These are phyloP conservation scores for Pristionchus japonicus DNA, from an alignment of 2,888 invertebrate species.

Conservation along the genomic window DNA sequence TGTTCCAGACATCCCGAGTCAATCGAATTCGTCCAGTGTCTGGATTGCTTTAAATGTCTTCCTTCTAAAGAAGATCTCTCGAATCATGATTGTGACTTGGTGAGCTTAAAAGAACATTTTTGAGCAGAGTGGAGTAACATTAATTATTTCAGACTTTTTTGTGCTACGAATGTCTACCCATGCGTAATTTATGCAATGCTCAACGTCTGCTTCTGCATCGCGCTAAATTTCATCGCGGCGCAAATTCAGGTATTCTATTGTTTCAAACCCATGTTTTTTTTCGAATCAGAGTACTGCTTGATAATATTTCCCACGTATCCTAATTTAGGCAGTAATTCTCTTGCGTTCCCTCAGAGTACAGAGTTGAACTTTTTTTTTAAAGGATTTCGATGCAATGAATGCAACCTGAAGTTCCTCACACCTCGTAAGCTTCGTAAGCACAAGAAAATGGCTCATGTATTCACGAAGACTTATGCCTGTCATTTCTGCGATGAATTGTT, in stretches of 20 bases:
- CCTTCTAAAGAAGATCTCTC: slow-evolving; percentile 60
- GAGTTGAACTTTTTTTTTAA: no score
- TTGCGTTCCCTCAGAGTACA: no score
- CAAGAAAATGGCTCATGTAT: slow-evolving; percentile 75
- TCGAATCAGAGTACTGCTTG: no score
- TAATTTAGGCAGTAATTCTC: no score
- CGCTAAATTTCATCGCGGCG: slow-evolving; percentile 67
- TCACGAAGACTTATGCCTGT: slow-evolving; percentile 73
- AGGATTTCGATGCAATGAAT: slow-evolving; percentile 70
- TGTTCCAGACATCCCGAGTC: slow-evolving; percentile 71
- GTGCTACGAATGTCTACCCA: slow-evolving; percentile 73
- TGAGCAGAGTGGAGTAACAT: background rate
- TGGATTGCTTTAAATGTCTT: slow-evolving; percentile 74
- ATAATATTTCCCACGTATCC: no score
- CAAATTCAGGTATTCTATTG: slow-evolving; percentile 70
- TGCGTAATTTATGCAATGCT: slow-evolving; percentile 72
- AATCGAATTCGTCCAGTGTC: slow-evolving; percentile 72
- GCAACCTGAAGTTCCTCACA: slow-evolving; percentile 74
- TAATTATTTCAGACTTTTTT: slow-evolving; percentile 65
- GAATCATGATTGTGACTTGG: slow-evolving; percentile 72
- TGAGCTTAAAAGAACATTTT: no score
- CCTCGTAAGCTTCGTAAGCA: slow-evolving; percentile 75
- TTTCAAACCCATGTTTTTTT: no score
- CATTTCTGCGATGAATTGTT: slow-evolving; percentile 75
- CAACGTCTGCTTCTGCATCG: slow-evolving; percentile 61